These are phyloP conservation scores for Cossypha niveicapilla DNA, from an alignment of 2,797 vertebrate species.

Conservation along the genomic window DNA sequence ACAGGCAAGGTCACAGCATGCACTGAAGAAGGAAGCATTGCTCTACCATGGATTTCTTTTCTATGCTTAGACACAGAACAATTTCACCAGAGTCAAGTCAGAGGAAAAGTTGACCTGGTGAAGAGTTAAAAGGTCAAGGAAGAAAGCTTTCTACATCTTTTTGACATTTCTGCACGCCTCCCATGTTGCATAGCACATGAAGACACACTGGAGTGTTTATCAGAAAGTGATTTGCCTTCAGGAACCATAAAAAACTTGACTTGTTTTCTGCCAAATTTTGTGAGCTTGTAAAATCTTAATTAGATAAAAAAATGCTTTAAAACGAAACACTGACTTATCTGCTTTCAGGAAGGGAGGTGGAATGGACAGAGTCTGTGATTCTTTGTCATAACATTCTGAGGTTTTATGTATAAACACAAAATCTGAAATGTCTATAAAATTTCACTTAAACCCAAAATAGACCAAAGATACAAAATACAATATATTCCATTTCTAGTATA, in stretches of 20 bases:
- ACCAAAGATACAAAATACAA: background rate
- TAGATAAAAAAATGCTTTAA: background rate
- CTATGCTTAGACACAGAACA: background rate
- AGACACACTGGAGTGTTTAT: background rate
- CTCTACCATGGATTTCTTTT: background rate
- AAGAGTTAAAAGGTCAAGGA: background rate
- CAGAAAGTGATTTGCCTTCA: background rate
- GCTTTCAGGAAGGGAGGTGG: background rate
- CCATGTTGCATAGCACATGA: background rate
- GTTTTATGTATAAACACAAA: background rate
- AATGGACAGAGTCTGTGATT: background rate
- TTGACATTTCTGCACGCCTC: background rate
- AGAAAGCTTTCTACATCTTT: background rate
- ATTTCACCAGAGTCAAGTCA: background rate
- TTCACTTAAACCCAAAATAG: background rate
- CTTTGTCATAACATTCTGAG: background rate
- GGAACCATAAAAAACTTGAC: background rate
- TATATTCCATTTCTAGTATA: background rate
- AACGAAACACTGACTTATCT: background rate
- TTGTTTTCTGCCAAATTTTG: background rate
- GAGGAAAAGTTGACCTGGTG: background rate
- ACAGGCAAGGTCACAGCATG: background rate
- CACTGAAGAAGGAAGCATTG: background rate
- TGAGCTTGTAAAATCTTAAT: background rate
- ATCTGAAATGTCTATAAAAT: background rate